Evolutionary conservation across 2,113 vertebrate species (phyloP), one percentile per base, ranked within the genome.

Genomic region (Argyrosomus japonicus): DNA sequence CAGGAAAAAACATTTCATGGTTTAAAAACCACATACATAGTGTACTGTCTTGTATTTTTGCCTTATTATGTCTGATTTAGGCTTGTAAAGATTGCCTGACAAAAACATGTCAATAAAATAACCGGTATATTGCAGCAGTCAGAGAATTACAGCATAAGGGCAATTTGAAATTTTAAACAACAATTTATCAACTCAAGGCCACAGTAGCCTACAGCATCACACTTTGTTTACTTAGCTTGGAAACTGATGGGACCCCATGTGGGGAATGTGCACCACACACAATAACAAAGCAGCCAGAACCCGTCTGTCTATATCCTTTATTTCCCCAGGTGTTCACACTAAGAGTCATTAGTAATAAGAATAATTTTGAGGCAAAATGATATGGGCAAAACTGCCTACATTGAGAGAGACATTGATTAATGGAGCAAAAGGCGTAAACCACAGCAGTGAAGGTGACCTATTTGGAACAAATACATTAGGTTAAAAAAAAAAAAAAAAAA

Each of bases 141-240:
- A 65, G 19, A 78, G 13, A 58, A 53, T 32, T 4, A 45, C 5
- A 72, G 25, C 18, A 29, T 81, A 40, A 48, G 12, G 53, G 53
- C 13, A 75, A 69, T 32, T 11, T 58, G 27, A 64, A 25, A 74
- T 3, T 47, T 73, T 8, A 62, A 81, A 78, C 45, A 81, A 29
- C 10, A 74, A 73, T 81, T 64, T 54, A 79, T 84, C 71, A 76
- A 75, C 48, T 70, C 69, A 80, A 78, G 71, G 81, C 51, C 2
- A 3, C 67, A 29, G 65, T 3, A 60, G 71, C 57, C 58, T 13
- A 23, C 56, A 81, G 79, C 63, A 12, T 57, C 50, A 45, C 54
- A 71, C 83, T 75, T 64, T 83, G 17, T 87, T 86, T 84, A 78
- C 79, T 80, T 77, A 80, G 71, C 58, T 56, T 77, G 69, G 19